phyloP scores from a whole-genome alignment of 2,888 invertebrate species.

The Lasioglossum oenotherae region DNA sequence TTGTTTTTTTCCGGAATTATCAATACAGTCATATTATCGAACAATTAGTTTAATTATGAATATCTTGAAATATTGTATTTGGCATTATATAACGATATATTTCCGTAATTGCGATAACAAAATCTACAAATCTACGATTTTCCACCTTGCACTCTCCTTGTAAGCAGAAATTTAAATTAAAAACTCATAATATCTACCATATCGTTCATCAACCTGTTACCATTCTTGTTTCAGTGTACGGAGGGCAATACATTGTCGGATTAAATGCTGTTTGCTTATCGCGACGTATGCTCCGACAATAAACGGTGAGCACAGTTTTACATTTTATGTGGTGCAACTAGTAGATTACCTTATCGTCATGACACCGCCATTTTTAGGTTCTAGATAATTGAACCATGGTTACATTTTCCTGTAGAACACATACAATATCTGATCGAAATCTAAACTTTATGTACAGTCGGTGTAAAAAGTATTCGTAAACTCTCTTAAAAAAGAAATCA shows the following conservation, averaged over 20 bases:
- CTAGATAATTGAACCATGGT: neutral
- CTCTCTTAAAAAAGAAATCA: too few relatives aligned
- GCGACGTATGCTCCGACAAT: conserved; percentile 10
- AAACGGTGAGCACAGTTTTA: conserved; percentile 33
- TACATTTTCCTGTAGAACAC: neutral
- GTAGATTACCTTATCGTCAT: conserved; percentile 33
- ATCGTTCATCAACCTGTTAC: neutral
- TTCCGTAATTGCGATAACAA: neutral
- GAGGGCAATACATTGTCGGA: conserved; percentile 27
- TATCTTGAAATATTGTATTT: neutral
- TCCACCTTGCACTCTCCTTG: neutral
- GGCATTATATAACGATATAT: neutral
- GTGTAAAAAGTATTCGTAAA: too few relatives aligned
- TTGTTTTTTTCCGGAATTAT: too few relatives aligned
- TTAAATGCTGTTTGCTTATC: conserved; percentile 48
- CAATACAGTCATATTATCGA: too few relatives aligned
- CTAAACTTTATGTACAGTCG: neutral
- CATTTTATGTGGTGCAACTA: conserved; percentile 14
- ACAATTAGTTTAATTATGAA: neutral
- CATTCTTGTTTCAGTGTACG: neutral
- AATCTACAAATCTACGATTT: neutral
- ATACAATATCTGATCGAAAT: neutral
- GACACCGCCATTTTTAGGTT: conserved; percentile 1
- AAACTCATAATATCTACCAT: neutral
- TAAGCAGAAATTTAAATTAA: neutral